Conservation (phyloP, 2,113 vertebrate species). For the Bufo bufo region DNA sequence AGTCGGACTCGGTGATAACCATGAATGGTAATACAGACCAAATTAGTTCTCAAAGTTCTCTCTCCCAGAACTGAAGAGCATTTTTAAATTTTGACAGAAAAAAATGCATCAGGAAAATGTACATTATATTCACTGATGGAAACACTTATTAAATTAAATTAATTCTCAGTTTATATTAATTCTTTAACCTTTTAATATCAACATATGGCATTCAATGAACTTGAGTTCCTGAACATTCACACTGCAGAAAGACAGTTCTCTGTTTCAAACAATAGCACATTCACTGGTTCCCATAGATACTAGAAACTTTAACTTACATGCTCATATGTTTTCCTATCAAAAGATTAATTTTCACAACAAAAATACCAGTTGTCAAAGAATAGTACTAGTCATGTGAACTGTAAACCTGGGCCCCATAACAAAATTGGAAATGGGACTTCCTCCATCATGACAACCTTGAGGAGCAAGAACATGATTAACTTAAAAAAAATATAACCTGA, state of each 20-base stretch:
- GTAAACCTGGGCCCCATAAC: background rate
- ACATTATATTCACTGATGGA: too few relatives aligned
- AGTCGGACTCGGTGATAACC: background rate
- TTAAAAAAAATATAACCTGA: too few relatives aligned
- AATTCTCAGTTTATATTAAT: background rate
- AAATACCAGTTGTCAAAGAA: background rate
- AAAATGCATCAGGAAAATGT: too few relatives aligned
- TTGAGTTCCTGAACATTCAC: background rate
- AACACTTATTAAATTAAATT: too few relatives aligned
- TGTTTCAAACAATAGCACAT: background rate
- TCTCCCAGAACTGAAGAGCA: background rate
- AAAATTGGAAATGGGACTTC: too few relatives aligned
- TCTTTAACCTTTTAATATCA: background rate
- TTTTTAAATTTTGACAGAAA: too few relatives aligned
- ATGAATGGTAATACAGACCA: background rate
- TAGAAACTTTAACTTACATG: background rate
- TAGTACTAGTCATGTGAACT: background rate
- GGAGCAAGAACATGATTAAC: background rate
- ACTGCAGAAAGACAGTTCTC: background rate
- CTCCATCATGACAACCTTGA: too few relatives aligned
- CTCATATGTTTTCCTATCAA: too few relatives aligned
- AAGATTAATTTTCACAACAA: background rate
- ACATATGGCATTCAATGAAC: background rate
- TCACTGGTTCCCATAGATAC: background rate
- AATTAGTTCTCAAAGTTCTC: background rate